Base-by-base conservation (phyloP, 2,113 vertebrate genomes). In the Myotis lucifugus region DNA sequence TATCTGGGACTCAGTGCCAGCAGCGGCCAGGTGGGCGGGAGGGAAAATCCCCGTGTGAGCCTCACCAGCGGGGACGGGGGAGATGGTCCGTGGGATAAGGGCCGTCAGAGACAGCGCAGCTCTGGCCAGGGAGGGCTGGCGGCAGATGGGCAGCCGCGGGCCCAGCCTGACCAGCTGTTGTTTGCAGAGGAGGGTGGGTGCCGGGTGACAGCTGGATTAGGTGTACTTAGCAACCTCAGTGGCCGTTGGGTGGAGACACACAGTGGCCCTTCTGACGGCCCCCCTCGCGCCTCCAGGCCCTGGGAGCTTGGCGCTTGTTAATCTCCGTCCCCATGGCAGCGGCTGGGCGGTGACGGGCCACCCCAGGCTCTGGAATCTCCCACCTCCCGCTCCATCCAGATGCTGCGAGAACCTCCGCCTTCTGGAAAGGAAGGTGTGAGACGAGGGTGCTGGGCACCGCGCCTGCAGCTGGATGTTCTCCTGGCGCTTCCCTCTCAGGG, bases 151-250 rank as follows among this genome's bases (percentile, higher is more conserved):
- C 56, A 32, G 67, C 79, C 54, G 1, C 23, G 72, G 74, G 78
- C 67, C 48, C 18, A 8, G 92, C 40, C 84, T 2, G 42, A 76
- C 40, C 95, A 93, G 93, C 93, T 96, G 93, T 84, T 85, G 72
- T 92, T 88, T 94, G 87, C 70, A 54, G 34, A 93, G 86, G n/a
- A 73, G 82, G 64, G 42, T 0, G n/a, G 59, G 61, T 25, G 25
- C 42, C 0, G 15, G 69, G 94, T 78, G 92, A 72, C 90, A 67
- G 95, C 40, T 70, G 96, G 97, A 96, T 97, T 97, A 96, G 95
- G 88, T 97, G 97, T 95, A 87, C 96, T 85, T 42, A 19, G 92
- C 69, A 61, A 32, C 79, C 46, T 59, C 83, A 19, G 40, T 40
- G 94, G 27, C 91, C 69, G 37, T 11, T 14, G 18, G 81, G 61